phyloP scores from a whole-genome alignment of 2,113 vertebrate species.

The Hippotragus niger region DNA sequence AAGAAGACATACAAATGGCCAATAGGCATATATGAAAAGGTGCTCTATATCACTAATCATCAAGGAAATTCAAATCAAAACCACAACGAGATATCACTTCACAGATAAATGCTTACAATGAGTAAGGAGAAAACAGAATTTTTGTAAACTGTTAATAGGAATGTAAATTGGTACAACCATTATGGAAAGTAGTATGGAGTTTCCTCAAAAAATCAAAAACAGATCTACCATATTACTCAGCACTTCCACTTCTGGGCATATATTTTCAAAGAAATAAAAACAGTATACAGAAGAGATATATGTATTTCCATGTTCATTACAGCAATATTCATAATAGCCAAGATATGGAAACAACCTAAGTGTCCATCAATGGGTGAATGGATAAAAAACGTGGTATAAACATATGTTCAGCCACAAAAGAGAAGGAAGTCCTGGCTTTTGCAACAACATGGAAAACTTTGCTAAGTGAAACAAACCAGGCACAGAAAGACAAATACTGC shows the following conservation, averaged over 20 bases:
- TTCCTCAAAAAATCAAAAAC: not conserved
- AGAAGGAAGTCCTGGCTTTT: not conserved
- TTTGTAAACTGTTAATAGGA: not conserved
- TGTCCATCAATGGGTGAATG: not conserved
- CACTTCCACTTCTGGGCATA: not conserved
- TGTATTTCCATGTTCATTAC: not conserved
- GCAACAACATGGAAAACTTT: not conserved
- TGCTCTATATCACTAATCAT: not conserved
- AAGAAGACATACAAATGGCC: not conserved
- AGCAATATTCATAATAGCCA: not conserved
- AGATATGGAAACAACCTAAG: not conserved
- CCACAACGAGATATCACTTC: not conserved
- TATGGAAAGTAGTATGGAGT: not conserved
- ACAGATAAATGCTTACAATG: not conserved
- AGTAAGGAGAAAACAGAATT: not conserved
- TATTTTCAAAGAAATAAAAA: not conserved
- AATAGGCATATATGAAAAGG: not conserved
- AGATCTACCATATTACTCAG: not conserved
- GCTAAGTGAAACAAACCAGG: not conserved
- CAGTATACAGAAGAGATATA: not conserved
- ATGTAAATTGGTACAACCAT: not conserved
- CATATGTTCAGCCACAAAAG: not conserved
- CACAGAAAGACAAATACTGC: not conserved
- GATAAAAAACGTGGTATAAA: not conserved
- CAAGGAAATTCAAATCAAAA: not conserved